Percentiles rank a stretch among this genome's conserved stretches.
These are phyloP conservation scores for Tryphoninae sp. DNA, from an alignment of 2,888 invertebrate species.

Conservation along the genomic window DNA sequence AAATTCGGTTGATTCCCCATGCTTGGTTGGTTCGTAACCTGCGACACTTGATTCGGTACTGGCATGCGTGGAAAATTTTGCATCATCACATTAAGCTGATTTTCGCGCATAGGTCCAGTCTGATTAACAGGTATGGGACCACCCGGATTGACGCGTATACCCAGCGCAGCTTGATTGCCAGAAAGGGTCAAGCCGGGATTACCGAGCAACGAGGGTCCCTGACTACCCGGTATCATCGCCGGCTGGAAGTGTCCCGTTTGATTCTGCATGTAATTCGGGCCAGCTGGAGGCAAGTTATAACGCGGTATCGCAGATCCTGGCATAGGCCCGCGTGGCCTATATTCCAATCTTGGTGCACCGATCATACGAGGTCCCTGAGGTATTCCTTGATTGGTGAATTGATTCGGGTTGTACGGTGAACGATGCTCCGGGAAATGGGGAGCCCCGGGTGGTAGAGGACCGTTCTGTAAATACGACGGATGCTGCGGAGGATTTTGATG, in stretches of 20 bases:
- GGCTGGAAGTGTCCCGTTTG: slow-evolving; percentile 70
- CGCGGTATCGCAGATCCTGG: slow-evolving; percentile 60
- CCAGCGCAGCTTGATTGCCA: slow-evolving; percentile 56
- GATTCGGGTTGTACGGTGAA: slow-evolving; percentile 71
- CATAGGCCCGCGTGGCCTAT: slow-evolving; percentile 70
- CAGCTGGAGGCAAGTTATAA: slow-evolving; percentile 72
- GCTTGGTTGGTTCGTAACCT: slow-evolving; percentile 67
- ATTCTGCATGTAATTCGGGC: slow-evolving; percentile 62
- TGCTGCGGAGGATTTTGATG: slow-evolving; percentile 70
- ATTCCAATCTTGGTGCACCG: slow-evolving; percentile 71
- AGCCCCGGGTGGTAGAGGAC: slow-evolving; percentile 66
- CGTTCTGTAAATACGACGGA: slow-evolving; percentile 62
- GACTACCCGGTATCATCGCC: slow-evolving; percentile 69
- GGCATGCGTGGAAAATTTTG: slow-evolving; percentile 70
- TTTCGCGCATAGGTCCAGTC: slow-evolving; percentile 65
- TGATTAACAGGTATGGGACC: slow-evolving; percentile 65
- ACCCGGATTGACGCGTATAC: slow-evolving; percentile 55
- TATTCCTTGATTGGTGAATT: slow-evolving; percentile 71
- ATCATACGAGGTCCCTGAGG: slow-evolving; percentile 70
- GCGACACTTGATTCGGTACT: slow-evolving; percentile 64
- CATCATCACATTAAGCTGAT: slow-evolving; percentile 68
- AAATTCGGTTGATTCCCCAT: slow-evolving; percentile 70
- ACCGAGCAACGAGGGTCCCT: slow-evolving; percentile 68
- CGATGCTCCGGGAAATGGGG: slow-evolving; percentile 74
- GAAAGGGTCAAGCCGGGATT: slow-evolving; percentile 66